These are phyloP conservation scores for Notarius quadriscutis DNA, from an alignment of 2,113 vertebrate genomes.

Conservation along the genomic window DNA sequence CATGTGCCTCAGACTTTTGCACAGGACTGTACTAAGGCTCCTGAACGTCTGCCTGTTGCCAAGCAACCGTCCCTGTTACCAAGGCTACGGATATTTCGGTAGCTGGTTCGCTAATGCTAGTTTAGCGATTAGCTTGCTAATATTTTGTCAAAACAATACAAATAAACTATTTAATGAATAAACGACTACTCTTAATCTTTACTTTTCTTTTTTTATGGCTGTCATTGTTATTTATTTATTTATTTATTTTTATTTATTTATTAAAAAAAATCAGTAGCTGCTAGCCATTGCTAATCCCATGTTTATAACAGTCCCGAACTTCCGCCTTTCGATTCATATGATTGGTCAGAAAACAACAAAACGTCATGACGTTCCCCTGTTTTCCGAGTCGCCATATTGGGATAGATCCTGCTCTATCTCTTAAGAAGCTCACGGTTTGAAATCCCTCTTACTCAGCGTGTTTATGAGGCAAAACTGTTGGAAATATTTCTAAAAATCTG, in stretches of 20 bases:
- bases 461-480: background rate
- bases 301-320: background rate
- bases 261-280: background rate
- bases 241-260: background rate
- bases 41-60: background rate
- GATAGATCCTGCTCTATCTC: accelerated
- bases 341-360: background rate
- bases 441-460: background rate
- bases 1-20: too few relatives aligned
- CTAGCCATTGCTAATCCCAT: background rate
- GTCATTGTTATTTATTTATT: background rate
- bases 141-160: background rate
- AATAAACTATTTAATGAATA: background rate
- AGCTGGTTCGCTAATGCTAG: background rate
- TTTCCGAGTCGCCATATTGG: background rate
- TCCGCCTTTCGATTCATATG: background rate
- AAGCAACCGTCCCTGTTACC: slow-evolving; percentile 1
- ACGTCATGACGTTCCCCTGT: background rate
- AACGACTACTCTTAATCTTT: background rate
- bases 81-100: background rate
- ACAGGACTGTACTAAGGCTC: too few relatives aligned
- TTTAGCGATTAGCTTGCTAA: background rate
- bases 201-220: background rate
- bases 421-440: background rate
- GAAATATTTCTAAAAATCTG: background rate